These are phyloP conservation scores for Metridium senile DNA, from an alignment of 92 coral and sea anemone species.

Conservation along the genomic window DNA sequence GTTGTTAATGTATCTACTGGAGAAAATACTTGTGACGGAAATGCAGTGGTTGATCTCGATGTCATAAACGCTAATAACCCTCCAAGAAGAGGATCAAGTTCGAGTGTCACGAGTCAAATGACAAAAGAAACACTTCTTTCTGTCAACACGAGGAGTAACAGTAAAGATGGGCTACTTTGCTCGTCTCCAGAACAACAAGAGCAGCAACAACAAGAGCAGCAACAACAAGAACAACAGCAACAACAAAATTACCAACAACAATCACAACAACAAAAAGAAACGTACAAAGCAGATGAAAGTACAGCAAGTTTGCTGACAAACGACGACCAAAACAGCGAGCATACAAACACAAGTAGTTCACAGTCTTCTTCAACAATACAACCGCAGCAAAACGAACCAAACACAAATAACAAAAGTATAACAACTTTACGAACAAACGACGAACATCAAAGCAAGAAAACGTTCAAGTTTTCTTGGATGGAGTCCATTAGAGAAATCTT, in stretches of 20 bases:
- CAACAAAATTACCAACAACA: neutral
- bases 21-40: neutral
- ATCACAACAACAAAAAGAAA: neutral
- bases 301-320: neutral
- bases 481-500: slow-evolving; percentile 1
- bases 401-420: neutral
- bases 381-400: neutral
- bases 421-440: neutral
- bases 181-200: neutral
- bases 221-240: neutral
- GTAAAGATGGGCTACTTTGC: neutral
- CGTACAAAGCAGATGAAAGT: neutral
- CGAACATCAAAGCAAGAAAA: neutral
- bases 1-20: neutral
- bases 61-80: neutral
- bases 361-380: neutral
- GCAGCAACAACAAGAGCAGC: too few relatives aligned
- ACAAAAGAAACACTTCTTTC: slow-evolving; percentile 4
- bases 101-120: neutral
- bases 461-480: neutral
- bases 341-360: neutral
- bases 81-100: neutral
- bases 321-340: neutral
- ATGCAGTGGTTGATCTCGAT: neutral
- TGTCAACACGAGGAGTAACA: neutral